These are phyloP conservation scores for Coecobrya sp. DNA, from an alignment of 2,888 invertebrate genomes.

Conservation along the genomic window DNA sequence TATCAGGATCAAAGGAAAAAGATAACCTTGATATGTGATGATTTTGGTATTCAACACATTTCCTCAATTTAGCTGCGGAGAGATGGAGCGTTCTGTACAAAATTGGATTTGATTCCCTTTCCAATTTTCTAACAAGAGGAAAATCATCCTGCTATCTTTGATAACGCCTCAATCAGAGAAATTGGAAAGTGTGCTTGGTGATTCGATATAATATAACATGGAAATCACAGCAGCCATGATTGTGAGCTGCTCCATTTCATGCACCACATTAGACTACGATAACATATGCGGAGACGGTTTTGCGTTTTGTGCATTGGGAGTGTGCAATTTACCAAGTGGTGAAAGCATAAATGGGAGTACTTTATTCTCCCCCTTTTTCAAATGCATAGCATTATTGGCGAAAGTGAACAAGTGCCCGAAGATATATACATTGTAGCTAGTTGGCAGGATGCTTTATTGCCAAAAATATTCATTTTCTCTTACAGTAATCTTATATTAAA, in stretches of 20 bases:
- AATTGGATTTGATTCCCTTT: conserved; percentile 35
- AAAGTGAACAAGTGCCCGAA: neutral
- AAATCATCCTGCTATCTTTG: conserved; percentile 20
- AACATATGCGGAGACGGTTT: conserved; percentile 22
- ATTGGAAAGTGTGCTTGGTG: conserved; percentile 37
- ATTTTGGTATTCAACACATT: conserved; percentile 35
- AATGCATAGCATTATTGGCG: neutral
- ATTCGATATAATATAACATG: neutral
- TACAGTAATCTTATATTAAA: too few relatives aligned
- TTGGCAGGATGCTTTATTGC: neutral
- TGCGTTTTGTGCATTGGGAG: neutral
- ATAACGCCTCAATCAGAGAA: conserved; percentile 63
- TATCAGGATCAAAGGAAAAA: neutral
- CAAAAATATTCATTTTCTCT: neutral
- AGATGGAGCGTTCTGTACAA: conserved; percentile 2
- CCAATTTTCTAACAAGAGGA: conserved; percentile 11
- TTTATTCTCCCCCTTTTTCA: neutral
- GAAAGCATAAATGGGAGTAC: neutral
- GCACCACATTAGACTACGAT: neutral
- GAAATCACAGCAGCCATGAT: conserved; percentile 7
- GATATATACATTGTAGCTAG: neutral
- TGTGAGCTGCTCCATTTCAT: neutral
- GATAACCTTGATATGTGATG: conserved; percentile 13
- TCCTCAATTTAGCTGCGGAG: conserved; percentile 9
- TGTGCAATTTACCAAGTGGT: conserved; percentile 21